phyloP scores from a whole-genome alignment of 2,888 invertebrate genomes.

The Diarsia mendica region DNA sequence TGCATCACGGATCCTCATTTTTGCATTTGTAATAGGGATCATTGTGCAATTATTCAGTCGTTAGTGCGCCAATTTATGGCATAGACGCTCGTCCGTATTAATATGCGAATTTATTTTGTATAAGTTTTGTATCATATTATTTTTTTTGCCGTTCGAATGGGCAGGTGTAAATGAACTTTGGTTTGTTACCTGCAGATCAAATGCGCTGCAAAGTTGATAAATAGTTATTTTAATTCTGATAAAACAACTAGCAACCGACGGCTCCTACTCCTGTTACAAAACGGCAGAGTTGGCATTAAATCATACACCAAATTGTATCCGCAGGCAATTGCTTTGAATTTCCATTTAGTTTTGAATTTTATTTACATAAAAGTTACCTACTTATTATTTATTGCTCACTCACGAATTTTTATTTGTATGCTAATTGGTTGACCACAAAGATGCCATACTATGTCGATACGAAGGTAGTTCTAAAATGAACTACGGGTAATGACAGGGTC shows the following conservation, averaged over 20 bases:
- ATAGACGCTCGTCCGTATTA: slow-evolving; percentile 70
- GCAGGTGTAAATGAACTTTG: not conserved
- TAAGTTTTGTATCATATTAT: slow-evolving; percentile 30
- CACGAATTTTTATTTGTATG: not conserved
- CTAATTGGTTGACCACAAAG: not conserved
- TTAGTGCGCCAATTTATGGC: slow-evolving; percentile 84
- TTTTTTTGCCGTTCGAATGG: not conserved
- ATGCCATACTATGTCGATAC: not conserved
- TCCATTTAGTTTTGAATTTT: not conserved
- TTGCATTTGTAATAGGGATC: slow-evolving; percentile 89
- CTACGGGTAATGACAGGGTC: not conserved
- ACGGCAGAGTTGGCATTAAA: not conserved
- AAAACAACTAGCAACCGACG: not conserved
- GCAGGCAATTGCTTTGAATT: not conserved
- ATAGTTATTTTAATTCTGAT: not conserved
- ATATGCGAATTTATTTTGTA: slow-evolving; percentile 69
- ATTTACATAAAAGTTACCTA: not conserved
- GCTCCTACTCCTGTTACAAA: not conserved
- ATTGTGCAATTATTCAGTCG: slow-evolving; percentile 89
- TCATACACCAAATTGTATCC: not conserved
- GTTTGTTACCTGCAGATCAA: no score
- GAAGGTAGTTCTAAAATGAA: slow-evolving; percentile 6
- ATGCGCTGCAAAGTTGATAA: not conserved
- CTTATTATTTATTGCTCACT: not conserved
- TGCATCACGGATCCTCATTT: slow-evolving; percentile 86